phyloP scores from a whole-genome alignment of 1,140 invertebrate genomes.

The Macrosteles quadrilineatus region DNA sequence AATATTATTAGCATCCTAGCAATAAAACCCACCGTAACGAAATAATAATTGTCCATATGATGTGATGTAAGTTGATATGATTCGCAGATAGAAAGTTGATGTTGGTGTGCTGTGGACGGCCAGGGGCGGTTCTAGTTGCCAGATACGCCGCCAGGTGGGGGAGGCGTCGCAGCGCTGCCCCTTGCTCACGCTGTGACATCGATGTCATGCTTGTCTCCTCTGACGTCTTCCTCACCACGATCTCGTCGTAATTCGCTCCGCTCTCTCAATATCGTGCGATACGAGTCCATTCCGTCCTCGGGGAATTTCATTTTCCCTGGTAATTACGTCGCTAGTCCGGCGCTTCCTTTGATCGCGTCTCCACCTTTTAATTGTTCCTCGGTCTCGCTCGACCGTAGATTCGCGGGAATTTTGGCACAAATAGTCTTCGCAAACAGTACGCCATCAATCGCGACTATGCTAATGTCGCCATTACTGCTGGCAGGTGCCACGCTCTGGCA shows the following conservation, averaged over 20 bases:
- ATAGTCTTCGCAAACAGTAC: background rate
- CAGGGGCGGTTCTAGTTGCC: background rate
- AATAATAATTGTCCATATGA: too few species aligned
- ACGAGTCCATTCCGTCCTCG: background rate
- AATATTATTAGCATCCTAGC: too few species aligned
- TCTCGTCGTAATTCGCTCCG: slow-evolving; percentile 7
- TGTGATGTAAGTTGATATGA: too few species aligned
- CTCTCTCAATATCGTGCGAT: slow-evolving; percentile 13
- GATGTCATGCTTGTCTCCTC: slow-evolving; percentile 8
- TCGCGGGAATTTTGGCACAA: background rate
- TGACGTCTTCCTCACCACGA: slow-evolving; percentile 13
- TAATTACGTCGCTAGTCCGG: background rate
- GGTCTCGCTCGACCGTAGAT: background rate
- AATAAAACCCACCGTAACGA: too few species aligned
- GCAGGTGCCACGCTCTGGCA: too few species aligned
- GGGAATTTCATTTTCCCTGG: slow-evolving; percentile 16
- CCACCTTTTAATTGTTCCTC: background rate
- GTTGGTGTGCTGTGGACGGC: too few species aligned
- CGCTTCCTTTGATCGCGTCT: background rate
- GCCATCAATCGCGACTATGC: too few species aligned
- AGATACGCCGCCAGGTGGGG: background rate
- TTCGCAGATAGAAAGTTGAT: too few species aligned
- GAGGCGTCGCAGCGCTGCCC: background rate
- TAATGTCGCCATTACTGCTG: too few species aligned
- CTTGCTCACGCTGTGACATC: background rate